Evolutionary conservation across 37 sponge, comb jelly and placozoan species (phyloP), one percentile per base, ranked within the genome.

Genomic region (Chondrilla cf. caribensis): DNA sequence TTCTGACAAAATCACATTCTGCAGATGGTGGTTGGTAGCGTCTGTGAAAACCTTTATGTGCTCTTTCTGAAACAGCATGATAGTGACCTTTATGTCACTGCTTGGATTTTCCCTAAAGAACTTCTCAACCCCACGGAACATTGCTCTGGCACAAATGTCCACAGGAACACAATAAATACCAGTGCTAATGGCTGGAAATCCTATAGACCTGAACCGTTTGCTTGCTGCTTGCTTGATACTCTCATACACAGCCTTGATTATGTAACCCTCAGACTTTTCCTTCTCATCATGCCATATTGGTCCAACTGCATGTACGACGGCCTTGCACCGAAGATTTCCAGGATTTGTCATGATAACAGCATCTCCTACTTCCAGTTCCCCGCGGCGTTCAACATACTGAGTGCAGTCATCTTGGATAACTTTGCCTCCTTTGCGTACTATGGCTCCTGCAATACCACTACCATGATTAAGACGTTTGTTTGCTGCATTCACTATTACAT

Each of bases 401-500:
- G 24, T 38, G 19, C 82, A 91, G 8, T 83, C 87, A 29, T 77
- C 55, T 64, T 87, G 85, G 38, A 91, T 91, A 7, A 80, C 58
- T 62, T 70, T 70, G 2, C 91, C 91, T 28, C 91, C 88, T 18
- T 81, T 84, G 83, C 24, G 75, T 67, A 0, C 55, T 35, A 91
- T 84, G 40, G 71, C 70, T 18, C 18, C 42, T 32, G 91, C 91
- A 17, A 91, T 73, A 28, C 91, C 91, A 42, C 87, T 85, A 65
- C 58, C 57, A 66, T 91, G 91, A 43, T 81, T 80, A 38, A 91
- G 40, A 0, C 87, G 78, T 32, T 28, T 70, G 81, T 91, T 91
- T 22, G 91, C 87, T 58, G 91, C 91, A 87, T 91, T 91, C 11
- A 91, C 91, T 40, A 91, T 84, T 0, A 91, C 91, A 58, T 91